Evolutionary conservation across 2,888 invertebrate species (phyloP).

Genomic region (Salticus scenicus): DNA sequence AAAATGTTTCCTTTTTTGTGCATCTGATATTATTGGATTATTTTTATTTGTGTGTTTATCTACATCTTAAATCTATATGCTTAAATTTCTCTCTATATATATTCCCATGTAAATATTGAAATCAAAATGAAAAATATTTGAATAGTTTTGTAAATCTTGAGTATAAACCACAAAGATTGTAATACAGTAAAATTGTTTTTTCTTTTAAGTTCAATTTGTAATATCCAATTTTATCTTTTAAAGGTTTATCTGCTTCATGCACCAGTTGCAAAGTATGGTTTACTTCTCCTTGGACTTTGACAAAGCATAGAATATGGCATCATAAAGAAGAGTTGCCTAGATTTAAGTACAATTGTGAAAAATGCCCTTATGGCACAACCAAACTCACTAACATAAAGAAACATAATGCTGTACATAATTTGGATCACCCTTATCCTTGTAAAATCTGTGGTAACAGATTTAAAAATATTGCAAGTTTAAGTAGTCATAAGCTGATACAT

Average conservation of each 20-base stretch:
- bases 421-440: constrained; percentile 25
- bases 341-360: constrained; percentile 23
- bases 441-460: constrained; percentile 54
- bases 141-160: too few relatives aligned
- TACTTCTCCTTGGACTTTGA: constrained; percentile 44
- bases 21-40: too few relatives aligned
- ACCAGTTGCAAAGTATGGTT: constrained; percentile 42
- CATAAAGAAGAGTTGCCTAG: constrained; percentile 28
- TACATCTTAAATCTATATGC: too few relatives aligned
- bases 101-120: too few relatives aligned
- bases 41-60: too few relatives aligned
- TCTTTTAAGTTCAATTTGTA: too few relatives aligned
- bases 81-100: too few relatives aligned
- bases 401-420: constrained; percentile 40
- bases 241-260: constrained; percentile 27
- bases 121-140: too few relatives aligned
- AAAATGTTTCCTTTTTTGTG: too few relatives aligned
- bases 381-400: constrained; percentile 47
- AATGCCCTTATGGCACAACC: constrained; percentile 53
- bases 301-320: constrained; percentile 54
- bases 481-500: constrained; percentile 44
- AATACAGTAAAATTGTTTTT: too few relatives aligned
- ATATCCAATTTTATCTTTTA: not conserved
- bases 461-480: constrained; percentile 35
- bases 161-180: too few relatives aligned